Evolutionary conservation across 2,113 vertebrate genomes (phyloP).

Genomic region (Phrynosoma blainvillii): DNA sequence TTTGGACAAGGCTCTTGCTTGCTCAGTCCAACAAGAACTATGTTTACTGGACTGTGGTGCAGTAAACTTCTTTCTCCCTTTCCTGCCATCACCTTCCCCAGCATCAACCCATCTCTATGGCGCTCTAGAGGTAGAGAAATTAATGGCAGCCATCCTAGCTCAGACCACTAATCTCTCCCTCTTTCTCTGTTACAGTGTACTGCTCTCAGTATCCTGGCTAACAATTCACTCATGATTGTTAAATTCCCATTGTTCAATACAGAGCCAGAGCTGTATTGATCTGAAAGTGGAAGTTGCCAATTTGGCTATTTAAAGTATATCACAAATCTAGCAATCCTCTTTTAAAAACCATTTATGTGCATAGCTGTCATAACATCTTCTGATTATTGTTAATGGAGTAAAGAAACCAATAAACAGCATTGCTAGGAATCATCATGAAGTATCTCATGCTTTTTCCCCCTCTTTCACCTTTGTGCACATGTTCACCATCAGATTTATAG

Average conservation of each 20-base stretch:
- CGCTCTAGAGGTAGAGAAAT: neutral
- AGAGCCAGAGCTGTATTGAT: neutral
- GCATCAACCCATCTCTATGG: neutral
- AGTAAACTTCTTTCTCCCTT: neutral
- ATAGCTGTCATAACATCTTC: neutral
- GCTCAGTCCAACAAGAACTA: neutral
- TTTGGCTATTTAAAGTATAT: neutral
- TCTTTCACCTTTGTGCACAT: no score
- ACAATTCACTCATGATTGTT: neutral
- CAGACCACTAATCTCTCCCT: neutral
- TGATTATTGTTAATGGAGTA: neutral
- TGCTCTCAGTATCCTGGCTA: no score
- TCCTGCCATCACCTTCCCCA: no score
- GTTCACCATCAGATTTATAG: no score
- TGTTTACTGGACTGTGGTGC: neutral
- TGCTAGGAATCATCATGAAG: no score
- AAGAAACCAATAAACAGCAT: no score
- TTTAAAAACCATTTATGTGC: neutral
- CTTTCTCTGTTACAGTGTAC: no score
- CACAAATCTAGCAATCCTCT: neutral
- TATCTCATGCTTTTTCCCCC: no score
- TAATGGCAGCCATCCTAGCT: neutral
- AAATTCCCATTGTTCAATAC: neutral
- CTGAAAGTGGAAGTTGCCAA: no score
- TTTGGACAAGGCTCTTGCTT: no score